Evolutionary conservation across 1,140 invertebrate genomes (phyloP).

Genomic region (Drosophila arawakana): DNA sequence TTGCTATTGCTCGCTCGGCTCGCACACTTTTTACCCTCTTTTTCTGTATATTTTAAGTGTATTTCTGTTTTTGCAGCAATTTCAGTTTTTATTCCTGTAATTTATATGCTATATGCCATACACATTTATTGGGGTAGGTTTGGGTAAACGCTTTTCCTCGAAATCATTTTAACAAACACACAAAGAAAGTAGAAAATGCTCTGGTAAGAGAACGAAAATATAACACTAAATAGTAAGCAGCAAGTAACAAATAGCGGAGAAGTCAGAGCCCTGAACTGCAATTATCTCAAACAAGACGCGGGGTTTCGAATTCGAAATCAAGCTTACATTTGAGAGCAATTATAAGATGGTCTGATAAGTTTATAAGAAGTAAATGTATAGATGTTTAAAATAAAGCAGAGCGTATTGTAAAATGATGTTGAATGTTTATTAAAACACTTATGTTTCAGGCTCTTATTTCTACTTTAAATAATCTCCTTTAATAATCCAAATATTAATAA

Average conservation of each 20-base stretch:
- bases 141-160: slow-evolving; percentile 70
- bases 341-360: slow-evolving; percentile 43
- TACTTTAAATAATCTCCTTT: background rate
- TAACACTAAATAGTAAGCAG: slow-evolving; percentile 1
- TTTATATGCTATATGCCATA: slow-evolving; percentile 63
- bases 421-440: no score
- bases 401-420: no score
- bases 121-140: slow-evolving; percentile 69
- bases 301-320: slow-evolving; percentile 32
- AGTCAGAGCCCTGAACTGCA: slow-evolving; percentile 46
- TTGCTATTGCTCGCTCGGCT: background rate
- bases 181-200: background rate
- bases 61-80: slow-evolving; percentile 79
- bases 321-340: slow-evolving; percentile 37
- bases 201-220: slow-evolving; percentile 16
- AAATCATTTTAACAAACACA: slow-evolving; percentile 48
- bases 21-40: background rate
- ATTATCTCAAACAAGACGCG: slow-evolving; percentile 53
- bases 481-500: background rate
- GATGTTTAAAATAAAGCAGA: background rate
- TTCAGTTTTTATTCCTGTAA: slow-evolving; percentile 78
- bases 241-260: slow-evolving; percentile 33
- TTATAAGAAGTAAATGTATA: background rate
- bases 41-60: slow-evolving; percentile 66
- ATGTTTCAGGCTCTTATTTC: no score